These are phyloP conservation scores for Urocynchramus pylzowi DNA, from an alignment of 2,113 vertebrate genomes.

Conservation along the genomic window DNA sequence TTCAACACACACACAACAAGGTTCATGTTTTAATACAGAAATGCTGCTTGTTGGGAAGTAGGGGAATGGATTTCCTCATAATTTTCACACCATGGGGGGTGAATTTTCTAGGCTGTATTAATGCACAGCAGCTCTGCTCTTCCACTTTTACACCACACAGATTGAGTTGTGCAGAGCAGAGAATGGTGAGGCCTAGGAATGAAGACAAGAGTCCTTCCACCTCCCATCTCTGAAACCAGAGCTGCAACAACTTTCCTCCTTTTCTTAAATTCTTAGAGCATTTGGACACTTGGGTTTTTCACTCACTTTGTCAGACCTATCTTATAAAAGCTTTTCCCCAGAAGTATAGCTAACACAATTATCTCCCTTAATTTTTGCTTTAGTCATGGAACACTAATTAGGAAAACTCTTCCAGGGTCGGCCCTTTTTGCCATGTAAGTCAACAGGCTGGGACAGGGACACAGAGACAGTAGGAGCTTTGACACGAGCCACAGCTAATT, in stretches of 20 bases:
- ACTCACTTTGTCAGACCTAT: background rate
- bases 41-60: background rate
- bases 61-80: background rate
- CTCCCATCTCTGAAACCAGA: background rate
- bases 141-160: background rate
- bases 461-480: background rate
- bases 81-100: accelerated
- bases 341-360: conserved; percentile 14
- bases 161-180: background rate
- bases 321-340: background rate
- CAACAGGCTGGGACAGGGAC: background rate
- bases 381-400: background rate
- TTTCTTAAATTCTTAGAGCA: background rate
- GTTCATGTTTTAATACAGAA: background rate
- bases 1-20: background rate
- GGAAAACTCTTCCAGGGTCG: conserved; percentile 16
- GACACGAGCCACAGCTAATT: background rate
- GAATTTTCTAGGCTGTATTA: background rate
- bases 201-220: background rate
- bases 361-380: conserved; percentile 31
- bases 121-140: background rate
- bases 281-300: background rate
- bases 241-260: background rate
- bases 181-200: background rate
- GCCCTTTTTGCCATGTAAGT: conserved; percentile 7